Evolutionary conservation across 2,888 invertebrate genomes (phyloP), one percentile per base, ranked within the genome.

Genomic region (Drosophila anomelani): DNA sequence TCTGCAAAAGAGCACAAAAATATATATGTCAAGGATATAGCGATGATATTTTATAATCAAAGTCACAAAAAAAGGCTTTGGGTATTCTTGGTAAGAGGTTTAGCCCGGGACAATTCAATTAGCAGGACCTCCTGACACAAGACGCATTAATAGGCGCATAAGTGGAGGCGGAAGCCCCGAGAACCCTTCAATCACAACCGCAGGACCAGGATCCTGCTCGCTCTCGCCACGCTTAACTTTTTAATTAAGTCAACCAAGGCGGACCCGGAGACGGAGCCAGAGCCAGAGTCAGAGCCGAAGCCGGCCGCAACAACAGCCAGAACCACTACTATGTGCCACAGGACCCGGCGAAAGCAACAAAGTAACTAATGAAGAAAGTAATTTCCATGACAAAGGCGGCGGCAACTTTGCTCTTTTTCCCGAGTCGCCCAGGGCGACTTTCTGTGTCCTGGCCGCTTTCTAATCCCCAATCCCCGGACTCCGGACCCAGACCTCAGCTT

Each of bases 1-100:
- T 95, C 96, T 96, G 94, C 91, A 95, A 93, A 93, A 93, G 88
- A 76, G 61, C 32, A 44, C 32, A 53, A 47, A 55, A 49, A n/a
- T 20, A 13, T 26, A 15, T 17, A 20, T 15, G 32, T 34, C 49
- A 32, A 34, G 17, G 20, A 34, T 20, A 34, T 51, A 34, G 34
- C 13, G 13, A 49, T 32, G 32, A 4, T 49, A 49, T 17, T 32
- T 49, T 49, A 20, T 32, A 51, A 20, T 20, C 34, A 17, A 9
- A 51, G 4, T 36, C 36, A 36, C 36, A 51, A 34, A 23, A 47
- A 32, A 17, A 34, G 4, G 20, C 13, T 15, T 38, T 15, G 15
- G 6, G 17, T 9, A 26, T 26, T 47, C 43, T n/a, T 17, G 4
- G 29, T 32, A 57, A 64, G 56, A 54, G 54, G 59, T n/a, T 47